phyloP scores from a whole-genome alignment of 2,797 vertebrate species.

The Takifugu ocellatus region DNA sequence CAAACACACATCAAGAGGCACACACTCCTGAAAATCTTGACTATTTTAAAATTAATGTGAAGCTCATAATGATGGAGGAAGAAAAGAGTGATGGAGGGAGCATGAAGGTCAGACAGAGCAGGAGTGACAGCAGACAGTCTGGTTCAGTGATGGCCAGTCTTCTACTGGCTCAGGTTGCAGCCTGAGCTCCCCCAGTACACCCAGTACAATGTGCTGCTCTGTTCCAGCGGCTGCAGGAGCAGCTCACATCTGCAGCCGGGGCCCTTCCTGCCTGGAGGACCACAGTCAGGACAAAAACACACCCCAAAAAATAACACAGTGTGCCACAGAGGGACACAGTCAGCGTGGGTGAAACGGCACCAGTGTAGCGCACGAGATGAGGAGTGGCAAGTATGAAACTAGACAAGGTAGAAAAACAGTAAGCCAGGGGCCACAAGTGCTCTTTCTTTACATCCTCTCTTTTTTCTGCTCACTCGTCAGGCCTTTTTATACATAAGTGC shows the following conservation, averaged over 20 bases:
- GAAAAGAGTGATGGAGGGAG: slow-evolving; percentile 4
- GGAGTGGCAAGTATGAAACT: slow-evolving; percentile 39
- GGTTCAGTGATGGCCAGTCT: slow-evolving; percentile 49
- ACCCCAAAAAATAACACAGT: slow-evolving; percentile 62
- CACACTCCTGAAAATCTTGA: not conserved
- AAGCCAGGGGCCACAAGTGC: slow-evolving; percentile 15
- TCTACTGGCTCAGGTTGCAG: slow-evolving; percentile 67
- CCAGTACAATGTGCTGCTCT: slow-evolving; percentile 72
- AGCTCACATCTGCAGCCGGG: slow-evolving; percentile 57
- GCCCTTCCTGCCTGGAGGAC: slow-evolving; percentile 69
- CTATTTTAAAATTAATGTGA: not conserved
- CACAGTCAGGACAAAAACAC: slow-evolving; percentile 61
- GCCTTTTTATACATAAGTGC: slow-evolving; percentile 22
- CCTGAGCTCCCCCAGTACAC: slow-evolving; percentile 41
- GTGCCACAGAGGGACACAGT: slow-evolving; percentile 30
- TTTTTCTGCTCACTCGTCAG: slow-evolving; percentile 15
- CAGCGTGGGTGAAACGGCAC: slow-evolving; percentile 5
- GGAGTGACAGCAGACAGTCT: slow-evolving; percentile 55
- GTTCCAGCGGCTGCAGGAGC: slow-evolving; percentile 36
- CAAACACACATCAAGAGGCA: not conserved
- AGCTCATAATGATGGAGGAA: not conserved
- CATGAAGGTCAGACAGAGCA: slow-evolving; percentile 28
- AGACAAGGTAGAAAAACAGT: slow-evolving; percentile 50
- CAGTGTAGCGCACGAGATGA: slow-evolving; percentile 18
- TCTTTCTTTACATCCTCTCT: slow-evolving; percentile 19